Conservation (phyloP, 2,113 vertebrate species). For the Salvelinus alpinus region DNA sequence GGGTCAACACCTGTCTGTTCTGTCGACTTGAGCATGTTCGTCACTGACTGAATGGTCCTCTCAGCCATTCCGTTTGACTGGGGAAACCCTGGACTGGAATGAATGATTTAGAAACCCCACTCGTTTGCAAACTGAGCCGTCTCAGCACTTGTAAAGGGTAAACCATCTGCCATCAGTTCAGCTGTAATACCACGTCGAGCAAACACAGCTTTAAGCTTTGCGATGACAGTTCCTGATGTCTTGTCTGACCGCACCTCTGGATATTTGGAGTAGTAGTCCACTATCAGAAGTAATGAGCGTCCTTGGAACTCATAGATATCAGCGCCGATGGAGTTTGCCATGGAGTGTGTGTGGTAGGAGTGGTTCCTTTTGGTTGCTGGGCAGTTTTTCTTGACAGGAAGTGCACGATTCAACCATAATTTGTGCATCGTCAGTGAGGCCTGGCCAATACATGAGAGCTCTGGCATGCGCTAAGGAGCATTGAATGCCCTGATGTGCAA, state of each 20-base stretch:
- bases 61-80: conserved; percentile 17
- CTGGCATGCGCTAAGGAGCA: not conserved
- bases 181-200: too few species aligned
- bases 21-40: not conserved
- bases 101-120: conserved; percentile 4
- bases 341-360: conserved; percentile 8
- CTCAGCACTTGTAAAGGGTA: too few species aligned
- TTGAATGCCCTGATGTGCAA: conserved; percentile 18
- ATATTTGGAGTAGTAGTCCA: too few species aligned
- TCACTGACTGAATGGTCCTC: conserved; percentile 5
- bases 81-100: conserved; percentile 8
- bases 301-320: conserved; percentile 18
- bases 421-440: conserved; percentile 1
- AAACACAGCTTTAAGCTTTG: too few species aligned
- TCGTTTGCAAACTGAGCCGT: not conserved
- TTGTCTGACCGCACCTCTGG: too few species aligned
- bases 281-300: conserved; percentile 6
- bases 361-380: conserved; percentile 11
- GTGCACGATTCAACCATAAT: conserved; percentile 17
- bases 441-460: conserved; percentile 9
- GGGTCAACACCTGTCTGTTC: too few species aligned
- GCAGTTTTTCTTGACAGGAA: conserved; percentile 13
- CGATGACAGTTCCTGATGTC: too few species aligned
- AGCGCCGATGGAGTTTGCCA: not conserved
- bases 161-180: too few species aligned